Evolutionary conservation across 2,797 vertebrate genomes (phyloP).

Genomic region (Gobionotothen gibberifrons): DNA sequence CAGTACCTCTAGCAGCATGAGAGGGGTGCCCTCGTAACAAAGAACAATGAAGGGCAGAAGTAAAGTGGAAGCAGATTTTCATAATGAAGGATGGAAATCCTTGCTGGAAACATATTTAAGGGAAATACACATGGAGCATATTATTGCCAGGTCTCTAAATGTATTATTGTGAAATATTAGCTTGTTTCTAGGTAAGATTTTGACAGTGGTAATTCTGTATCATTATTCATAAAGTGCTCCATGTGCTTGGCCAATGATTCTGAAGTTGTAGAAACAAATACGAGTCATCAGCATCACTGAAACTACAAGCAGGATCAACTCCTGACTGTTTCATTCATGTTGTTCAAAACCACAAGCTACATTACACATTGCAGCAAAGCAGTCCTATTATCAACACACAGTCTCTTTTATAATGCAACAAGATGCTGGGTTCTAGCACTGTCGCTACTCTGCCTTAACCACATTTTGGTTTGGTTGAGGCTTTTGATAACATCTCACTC

Average conservation of each 20-base stretch:
- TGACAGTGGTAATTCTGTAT: background rate
- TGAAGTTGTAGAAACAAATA: background rate
- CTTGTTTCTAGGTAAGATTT: constrained; percentile 7
- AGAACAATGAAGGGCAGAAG: constrained; percentile 51
- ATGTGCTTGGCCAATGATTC: constrained; percentile 4
- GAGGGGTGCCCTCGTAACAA: constrained; percentile 51
- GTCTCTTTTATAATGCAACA: constrained; percentile 7
- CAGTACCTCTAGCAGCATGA: constrained; percentile 17
- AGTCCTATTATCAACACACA: constrained; percentile 38
- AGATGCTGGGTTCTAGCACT: background rate
- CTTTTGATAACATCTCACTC: constrained; percentile 35
- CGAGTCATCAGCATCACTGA: constrained; percentile 5
- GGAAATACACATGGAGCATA: constrained; percentile 45
- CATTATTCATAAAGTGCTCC: background rate
- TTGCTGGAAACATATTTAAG: constrained; percentile 39
- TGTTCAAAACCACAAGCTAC: constrained; percentile 36
- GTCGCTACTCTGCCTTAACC: constrained; percentile 21
- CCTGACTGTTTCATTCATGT: constrained; percentile 32
- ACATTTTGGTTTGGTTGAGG: constrained; percentile 11
- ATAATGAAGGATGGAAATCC: constrained; percentile 57
- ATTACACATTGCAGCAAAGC: constrained; percentile 40
- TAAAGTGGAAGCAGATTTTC: constrained; percentile 69
- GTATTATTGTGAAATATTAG: constrained; percentile 34
- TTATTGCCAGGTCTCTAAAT: constrained; percentile 44
- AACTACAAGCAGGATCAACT: constrained; percentile 36